A percentile compares a stretch with the other conserved stretches of the same genome.
These are phyloP conservation scores for Calephelis perditalis DNA, from an alignment of 2,888 invertebrate genomes.

Conservation along the genomic window DNA sequence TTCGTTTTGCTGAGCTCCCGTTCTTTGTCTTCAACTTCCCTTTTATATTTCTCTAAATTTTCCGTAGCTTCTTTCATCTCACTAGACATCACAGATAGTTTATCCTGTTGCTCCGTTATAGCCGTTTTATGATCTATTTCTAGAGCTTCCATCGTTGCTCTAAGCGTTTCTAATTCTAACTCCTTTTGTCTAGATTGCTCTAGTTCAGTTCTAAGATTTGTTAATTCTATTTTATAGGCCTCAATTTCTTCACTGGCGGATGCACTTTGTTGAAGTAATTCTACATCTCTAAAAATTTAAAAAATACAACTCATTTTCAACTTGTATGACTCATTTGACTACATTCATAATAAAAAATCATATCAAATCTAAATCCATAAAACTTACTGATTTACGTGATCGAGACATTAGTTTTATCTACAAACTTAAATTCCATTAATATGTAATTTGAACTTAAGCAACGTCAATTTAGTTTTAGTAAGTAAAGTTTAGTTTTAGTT, in stretches of 20 bases:
- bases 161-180: conserved; percentile 61
- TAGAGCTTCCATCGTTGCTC: conserved; percentile 59
- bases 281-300: conserved; percentile 51
- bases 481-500: too few relatives aligned
- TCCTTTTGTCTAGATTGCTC: conserved; percentile 78
- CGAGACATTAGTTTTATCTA: not conserved
- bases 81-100: conserved; percentile 47
- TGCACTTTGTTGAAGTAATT: conserved; percentile 66
- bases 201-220: conserved; percentile 56
- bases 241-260: conserved; percentile 69
- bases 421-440: not conserved
- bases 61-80: conserved; percentile 63
- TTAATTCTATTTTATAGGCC: conserved; percentile 61
- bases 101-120: conserved; percentile 59
- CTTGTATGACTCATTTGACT: too few relatives aligned
- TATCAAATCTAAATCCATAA: too few relatives aligned
- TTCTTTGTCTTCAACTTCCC: conserved; percentile 55
- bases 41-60: conserved; percentile 46
- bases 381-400: too few relatives aligned
- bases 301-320: too few relatives aligned
- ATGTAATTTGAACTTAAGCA: too few relatives aligned
- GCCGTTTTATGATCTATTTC: conserved; percentile 67
- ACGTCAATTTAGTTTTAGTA: too few relatives aligned
- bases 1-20: conserved; percentile 53
- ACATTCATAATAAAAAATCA: too few relatives aligned